Evolutionary conservation across 2,888 invertebrate genomes (phyloP), one percentile per base, ranked within the genome.

Genomic region (Campoplex nolae): DNA sequence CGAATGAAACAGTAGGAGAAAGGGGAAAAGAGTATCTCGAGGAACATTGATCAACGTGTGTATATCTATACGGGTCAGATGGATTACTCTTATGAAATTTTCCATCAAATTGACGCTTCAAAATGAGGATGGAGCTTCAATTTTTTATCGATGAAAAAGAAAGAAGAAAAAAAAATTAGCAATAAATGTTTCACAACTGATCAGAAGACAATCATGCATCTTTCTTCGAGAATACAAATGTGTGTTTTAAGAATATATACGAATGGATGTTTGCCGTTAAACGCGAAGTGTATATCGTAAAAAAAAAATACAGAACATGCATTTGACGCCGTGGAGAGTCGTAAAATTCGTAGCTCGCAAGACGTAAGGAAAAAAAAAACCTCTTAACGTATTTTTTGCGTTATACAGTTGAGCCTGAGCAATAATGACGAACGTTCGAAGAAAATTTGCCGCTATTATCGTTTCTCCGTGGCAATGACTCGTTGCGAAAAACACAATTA

Each of bases 381-480:
- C 35, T 28, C 42, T 74, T 38, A 54, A 54, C 32, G 71, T 62
- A 42, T 54, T 65, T 23, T 48, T 48, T 65, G 32, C 45, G 54
- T 28, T 77, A 74, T 48, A 71, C 75, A 73, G 35, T 18, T 18
- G 35, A 42, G 58, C 2, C 54, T 74, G 35, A 81, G 38, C 23
- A 23, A 54, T 28, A 76, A 67, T 38, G 58, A 70, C 45, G 58
- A 67, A 65, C 32, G 35, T 67, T 65, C 35, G 75, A 73, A 73
- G 71, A 56, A 81, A 82, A 81, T 76, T 83, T 77, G 76, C 83
- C 23, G 74, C 23, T 54, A 86, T 81, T 86, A 75, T 73, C 76
- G 71, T 73, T 85, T 82, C 73, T 82, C 68, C 68, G 62, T 8
- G 84, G 18, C 62, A 76, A 65, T 71, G 48, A 73, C 75, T 38